Base-by-base conservation (phyloP, 2,888 invertebrate genomes). In the Saturnia pavonia region DNA sequence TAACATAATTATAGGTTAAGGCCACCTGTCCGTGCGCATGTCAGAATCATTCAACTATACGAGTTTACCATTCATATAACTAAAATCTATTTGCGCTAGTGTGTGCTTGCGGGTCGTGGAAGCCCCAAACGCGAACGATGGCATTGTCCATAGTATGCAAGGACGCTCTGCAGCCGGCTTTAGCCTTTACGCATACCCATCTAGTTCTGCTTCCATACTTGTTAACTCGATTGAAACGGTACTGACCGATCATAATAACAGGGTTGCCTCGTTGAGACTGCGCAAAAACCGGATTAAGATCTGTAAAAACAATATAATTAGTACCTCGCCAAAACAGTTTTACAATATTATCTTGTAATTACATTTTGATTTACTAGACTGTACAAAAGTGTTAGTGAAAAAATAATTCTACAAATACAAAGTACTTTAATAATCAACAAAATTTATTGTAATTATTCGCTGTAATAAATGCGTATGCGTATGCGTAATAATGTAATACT, bases 131-230 rank as follows among this genome's bases (percentile, higher is more conserved):
- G 34, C 92, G 84, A 14, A 94, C 93, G 72, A 94, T 92, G 11
- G 92, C 92, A 73, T 93, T 93, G 76, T 94, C 91, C 89, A 89
- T 88, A 4, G 94, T 94, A 74, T 92, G 92, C 1, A 94, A 83
- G 0, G 92, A 92, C 0, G 94, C 94, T 73, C 92, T 83, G 78
- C 94, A 94, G 40, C 94, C 94, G 8, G 91, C 91, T 72, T 93
- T 93, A 0, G 92, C 92, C 75, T 93, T 94, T 22, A 94, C 93
- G 79, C 93, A 94, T 57, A 94, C 92, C 93, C 93, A 94, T 79
- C 93, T 82, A 1, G 86, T 91, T 42, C 91, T 83, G 75, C 89
- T 88, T 68, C 93, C 94, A 73, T 91, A 91, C 73, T 92, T 92
- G 74, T 93, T 93, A 51, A 93, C 93, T 25, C 93, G 88, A 77